phyloP scores from a whole-genome alignment of 2,797 vertebrate species.

The Falco rusticolus region DNA sequence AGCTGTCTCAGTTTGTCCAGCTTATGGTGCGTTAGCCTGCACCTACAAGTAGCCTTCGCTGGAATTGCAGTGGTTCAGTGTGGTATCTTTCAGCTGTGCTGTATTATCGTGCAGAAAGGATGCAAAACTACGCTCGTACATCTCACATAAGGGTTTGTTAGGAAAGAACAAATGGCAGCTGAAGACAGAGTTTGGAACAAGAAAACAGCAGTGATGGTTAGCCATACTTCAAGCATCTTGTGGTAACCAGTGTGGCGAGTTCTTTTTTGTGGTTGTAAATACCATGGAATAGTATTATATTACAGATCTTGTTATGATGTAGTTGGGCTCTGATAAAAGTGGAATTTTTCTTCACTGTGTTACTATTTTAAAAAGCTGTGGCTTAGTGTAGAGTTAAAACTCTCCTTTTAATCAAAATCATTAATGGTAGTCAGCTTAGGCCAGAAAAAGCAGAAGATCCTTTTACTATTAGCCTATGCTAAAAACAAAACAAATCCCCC shows the following conservation, averaged over 20 bases:
- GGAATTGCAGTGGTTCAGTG: background rate
- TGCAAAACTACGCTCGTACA: background rate
- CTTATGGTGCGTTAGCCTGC: background rate
- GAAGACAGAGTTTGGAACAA: background rate
- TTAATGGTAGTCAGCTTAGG: background rate
- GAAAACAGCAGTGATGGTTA: background rate
- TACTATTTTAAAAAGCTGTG: background rate
- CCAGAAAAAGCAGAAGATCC: background rate
- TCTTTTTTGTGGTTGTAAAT: background rate
- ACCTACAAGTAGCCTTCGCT: background rate
- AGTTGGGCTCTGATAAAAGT: background rate
- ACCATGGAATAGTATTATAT: background rate
- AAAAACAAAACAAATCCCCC: background rate
- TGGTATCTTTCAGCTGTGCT: background rate
- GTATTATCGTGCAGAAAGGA: background rate
- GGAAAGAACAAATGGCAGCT: background rate
- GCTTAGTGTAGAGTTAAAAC: background rate
- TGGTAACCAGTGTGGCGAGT: background rate
- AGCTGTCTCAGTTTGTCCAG: background rate
- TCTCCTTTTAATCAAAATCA: background rate
- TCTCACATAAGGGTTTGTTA: background rate
- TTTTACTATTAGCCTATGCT: background rate
- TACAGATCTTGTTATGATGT: background rate
- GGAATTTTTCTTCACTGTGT: background rate
- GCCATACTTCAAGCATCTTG: background rate